These are phyloP conservation scores for Galerucella pusilla DNA, from an alignment of 2,888 invertebrate species.

Conservation along the genomic window DNA sequence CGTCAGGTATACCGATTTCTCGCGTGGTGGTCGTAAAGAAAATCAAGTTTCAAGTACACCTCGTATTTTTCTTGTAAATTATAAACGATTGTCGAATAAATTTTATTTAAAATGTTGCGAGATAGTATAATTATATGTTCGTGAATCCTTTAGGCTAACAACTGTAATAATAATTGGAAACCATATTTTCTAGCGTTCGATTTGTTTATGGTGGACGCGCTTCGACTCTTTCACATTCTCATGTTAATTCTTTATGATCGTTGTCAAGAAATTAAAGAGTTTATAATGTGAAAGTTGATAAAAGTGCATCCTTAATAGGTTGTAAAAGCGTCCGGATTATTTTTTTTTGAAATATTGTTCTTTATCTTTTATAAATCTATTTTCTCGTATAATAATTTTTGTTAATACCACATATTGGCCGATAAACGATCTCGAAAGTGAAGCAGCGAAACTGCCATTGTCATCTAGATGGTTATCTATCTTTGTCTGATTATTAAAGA, in stretches of 20 bases:
- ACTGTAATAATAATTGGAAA: conserved; percentile 47
- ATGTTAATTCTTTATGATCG: neutral
- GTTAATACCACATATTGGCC: conserved; percentile 44
- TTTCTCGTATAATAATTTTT: conserved; percentile 39
- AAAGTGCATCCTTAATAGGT: neutral
- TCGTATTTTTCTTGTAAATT: conserved; percentile 8
- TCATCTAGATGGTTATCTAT: conserved; percentile 43
- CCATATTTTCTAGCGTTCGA: neutral
- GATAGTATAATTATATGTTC: conserved; percentile 44
- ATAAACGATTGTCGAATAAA: conserved; percentile 12
- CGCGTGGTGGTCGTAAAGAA: no score
- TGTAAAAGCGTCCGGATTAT: neutral
- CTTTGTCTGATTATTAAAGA: conserved; percentile 39
- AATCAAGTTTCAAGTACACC: neutral
- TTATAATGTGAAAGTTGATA: neutral
- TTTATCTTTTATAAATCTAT: conserved; percentile 44
- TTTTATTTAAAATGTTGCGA: conserved; percentile 28
- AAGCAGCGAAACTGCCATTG: conserved; percentile 43
- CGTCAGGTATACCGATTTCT: no score
- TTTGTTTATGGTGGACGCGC: conserved; percentile 2
- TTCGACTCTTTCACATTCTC: neutral
- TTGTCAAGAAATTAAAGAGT: neutral
- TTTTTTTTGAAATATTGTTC: conserved; percentile 14
- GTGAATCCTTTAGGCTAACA: conserved; percentile 50
- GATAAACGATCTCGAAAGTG: conserved; percentile 41